Evolutionary conservation across 2,888 invertebrate genomes (phyloP).

Genomic region (Leucophenga maculata): DNA sequence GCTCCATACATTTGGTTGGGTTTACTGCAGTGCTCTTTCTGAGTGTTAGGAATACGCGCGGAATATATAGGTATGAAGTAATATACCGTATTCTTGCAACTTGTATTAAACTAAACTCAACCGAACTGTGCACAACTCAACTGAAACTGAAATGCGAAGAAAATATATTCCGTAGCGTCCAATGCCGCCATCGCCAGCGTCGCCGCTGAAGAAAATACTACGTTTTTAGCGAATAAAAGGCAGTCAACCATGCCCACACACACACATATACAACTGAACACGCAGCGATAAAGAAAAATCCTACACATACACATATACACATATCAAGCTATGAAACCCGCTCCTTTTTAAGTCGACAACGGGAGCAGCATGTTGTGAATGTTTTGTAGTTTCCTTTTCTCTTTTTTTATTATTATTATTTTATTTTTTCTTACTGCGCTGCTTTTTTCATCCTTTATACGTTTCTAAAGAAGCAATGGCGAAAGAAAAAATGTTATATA

Average conservation of each 20-base stretch:
- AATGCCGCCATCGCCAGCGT: neutral
- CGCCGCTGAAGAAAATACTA: constrained; percentile 17
- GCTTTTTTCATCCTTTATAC: constrained; percentile 52
- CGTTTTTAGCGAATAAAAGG: constrained; percentile 29
- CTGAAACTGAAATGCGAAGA: constrained; percentile 5
- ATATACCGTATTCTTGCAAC: neutral
- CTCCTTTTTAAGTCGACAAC: neutral
- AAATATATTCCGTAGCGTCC: neutral
- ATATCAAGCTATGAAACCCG: neutral
- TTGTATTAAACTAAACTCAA: neutral
- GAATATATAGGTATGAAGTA: too few species aligned
- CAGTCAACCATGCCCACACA: constrained; percentile 13
- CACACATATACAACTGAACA: constrained; percentile 1
- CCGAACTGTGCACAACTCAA: constrained; percentile 2
- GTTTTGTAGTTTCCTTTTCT: constrained; percentile 46
- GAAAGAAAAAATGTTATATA: constrained; percentile 58
- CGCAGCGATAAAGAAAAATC: neutral
- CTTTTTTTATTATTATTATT: constrained; percentile 35
- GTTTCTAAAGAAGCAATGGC: constrained; percentile 37
- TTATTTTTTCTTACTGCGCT: constrained; percentile 52
- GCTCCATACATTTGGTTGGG: neutral
- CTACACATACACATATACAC: constrained; percentile 6
- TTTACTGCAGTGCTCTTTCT: neutral
- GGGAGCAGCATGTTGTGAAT: constrained; percentile 54
- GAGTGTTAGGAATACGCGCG: too few species aligned